Base-by-base conservation (phyloP, 2,797 vertebrate species). In the Tauraco hartlaubi region DNA sequence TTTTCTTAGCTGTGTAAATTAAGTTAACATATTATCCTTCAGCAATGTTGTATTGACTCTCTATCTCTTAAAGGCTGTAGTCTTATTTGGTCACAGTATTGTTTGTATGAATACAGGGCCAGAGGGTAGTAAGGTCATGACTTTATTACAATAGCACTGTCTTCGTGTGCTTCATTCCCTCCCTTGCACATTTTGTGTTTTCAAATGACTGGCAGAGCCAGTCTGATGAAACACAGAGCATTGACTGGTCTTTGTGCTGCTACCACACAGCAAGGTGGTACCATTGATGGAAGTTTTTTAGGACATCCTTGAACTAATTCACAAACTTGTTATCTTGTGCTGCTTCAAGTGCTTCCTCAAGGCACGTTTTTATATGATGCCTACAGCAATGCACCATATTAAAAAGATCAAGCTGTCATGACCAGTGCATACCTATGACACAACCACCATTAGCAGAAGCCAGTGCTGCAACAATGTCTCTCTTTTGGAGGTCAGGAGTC, bases 11-110 rank as follows among this genome's bases (percentile, higher is more conserved):
- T 73, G 37, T 78, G 69, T 88, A 92, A 96, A 89, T 52, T 0
- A 95, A 94, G 94, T 95, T 90, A 96, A 92, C 89, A 46, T 37
- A 88, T 95, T 94, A 88, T 69, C 90, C 74, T 96, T 92, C 86
- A 93, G 77, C 52, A 54, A 44, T 25, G 28, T 55, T 64, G 56
- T 79, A 92, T 85, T 92, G 92, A 94, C 87, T 94, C 41, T 93
- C 78, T 80, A 77, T 92, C 83, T 92, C 78, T 72, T 88, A 91
- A 88, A 90, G 73, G 67, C 71, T 90, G 72, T 56, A 82, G 80
- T 84, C 25, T 48, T 92, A 92, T 80, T 88, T 94, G 83, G 88
- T 91, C 72, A 43, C 80, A 84, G 78, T 4, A 86, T 94, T 96
- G 72, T 95, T 93, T 90, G 89, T 51, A 66, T 54, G 85, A 96